These are phyloP conservation scores for Papilio elwesi DNA, from an alignment of 2,888 invertebrate species.

Conservation along the genomic window DNA sequence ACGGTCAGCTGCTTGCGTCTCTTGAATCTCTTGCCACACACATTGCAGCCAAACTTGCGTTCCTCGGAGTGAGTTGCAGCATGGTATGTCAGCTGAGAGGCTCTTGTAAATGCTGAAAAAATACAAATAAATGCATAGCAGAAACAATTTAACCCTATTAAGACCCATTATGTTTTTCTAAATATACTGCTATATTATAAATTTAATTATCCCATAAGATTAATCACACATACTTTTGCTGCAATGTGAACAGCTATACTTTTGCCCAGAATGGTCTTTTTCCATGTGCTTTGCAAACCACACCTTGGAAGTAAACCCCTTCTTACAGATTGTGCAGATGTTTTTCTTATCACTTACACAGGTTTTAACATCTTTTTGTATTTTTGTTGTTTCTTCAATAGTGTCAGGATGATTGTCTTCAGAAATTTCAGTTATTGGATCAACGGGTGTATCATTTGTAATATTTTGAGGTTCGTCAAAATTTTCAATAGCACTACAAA, in stretches of 20 bases:
- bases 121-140: neutral
- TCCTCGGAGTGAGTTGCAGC: conserved; percentile 63
- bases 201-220: neutral
- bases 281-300: conserved; percentile 73
- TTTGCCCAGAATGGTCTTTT: conserved; percentile 64
- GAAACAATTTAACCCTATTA: neutral
- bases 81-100: conserved; percentile 63
- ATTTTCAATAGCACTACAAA: conserved; percentile 55
- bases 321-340: conserved; percentile 64
- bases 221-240: conserved; percentile 63
- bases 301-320: conserved; percentile 64
- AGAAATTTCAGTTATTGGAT: neutral
- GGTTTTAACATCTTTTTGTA: conserved; percentile 39
- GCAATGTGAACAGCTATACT: conserved; percentile 64
- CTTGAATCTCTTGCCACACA: conserved; percentile 71
- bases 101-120: conserved; percentile 65
- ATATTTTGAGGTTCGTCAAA: conserved; percentile 31
- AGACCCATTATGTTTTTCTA: too few species aligned
- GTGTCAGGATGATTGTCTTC: conserved; percentile 15
- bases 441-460: conserved; percentile 28
- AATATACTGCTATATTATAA: neutral
- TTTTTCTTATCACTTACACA: conserved; percentile 50
- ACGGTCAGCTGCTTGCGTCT: conserved; percentile 65
- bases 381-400: conserved; percentile 33
- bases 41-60: conserved; percentile 62